Evolutionary conservation across 1,140 invertebrate genomes (phyloP).

Genomic region (Neuroterus valhalla): DNA sequence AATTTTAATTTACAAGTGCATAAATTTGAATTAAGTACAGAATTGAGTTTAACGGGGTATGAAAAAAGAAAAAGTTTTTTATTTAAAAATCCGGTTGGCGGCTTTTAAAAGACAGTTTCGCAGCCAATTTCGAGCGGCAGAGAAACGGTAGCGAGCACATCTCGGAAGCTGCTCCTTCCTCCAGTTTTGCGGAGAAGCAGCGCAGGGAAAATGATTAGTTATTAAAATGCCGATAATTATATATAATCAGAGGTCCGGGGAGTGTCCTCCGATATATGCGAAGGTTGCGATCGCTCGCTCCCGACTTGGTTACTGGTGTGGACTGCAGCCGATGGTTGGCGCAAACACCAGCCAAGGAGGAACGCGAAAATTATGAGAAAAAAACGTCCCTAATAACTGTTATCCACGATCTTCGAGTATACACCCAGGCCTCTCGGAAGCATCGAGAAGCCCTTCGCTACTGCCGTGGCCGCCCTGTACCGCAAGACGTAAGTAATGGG

Average conservation of each 20-base stretch:
- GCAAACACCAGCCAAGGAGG: conserved; percentile 57
- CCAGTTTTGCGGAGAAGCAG: conserved; percentile 66
- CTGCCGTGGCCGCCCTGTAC: conserved; percentile 61
- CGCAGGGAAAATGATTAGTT: conserved; percentile 73
- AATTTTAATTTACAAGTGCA: too few species aligned
- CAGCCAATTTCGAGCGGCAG: conserved; percentile 48
- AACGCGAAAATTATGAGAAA: conserved; percentile 71
- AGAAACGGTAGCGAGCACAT: conserved; percentile 71
- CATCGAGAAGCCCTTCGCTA: conserved; percentile 56
- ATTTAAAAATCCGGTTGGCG: background rate
- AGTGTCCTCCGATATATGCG: conserved; percentile 68
- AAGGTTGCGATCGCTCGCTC: conserved; percentile 49
- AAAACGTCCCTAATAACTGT: conserved; percentile 75
- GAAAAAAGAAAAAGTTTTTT: background rate
- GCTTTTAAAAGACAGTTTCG: conserved; percentile 29
- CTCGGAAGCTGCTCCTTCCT: conserved; percentile 71
- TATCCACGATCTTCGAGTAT: conserved; percentile 70
- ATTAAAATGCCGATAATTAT: conserved; percentile 76
- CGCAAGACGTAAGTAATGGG: conserved; percentile 61
- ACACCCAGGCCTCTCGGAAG: conserved; percentile 54
- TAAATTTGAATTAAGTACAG: too few species aligned
- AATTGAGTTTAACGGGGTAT: background rate
- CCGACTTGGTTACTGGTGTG: conserved; percentile 51
- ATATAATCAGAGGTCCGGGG: conserved; percentile 73
- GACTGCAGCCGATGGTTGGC: conserved; percentile 58